A percentile compares a stretch with the other conserved stretches of the same genome.
Evolutionary conservation across 2,797 vertebrate species (phyloP).

Genomic region (Mus caroli): DNA sequence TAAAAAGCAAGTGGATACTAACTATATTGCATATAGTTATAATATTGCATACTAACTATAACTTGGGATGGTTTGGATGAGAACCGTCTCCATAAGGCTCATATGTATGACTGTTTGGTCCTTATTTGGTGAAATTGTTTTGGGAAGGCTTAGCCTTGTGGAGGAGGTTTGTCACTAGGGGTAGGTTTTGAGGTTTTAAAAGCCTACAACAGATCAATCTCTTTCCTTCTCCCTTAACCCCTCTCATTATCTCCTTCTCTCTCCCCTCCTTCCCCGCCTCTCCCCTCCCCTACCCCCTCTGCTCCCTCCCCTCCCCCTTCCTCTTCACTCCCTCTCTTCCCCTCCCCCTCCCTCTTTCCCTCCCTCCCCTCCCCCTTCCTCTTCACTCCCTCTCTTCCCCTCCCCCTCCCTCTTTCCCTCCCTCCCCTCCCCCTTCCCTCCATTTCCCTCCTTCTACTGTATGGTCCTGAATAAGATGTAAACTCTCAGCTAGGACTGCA

Average conservation of each 20-base stretch:
- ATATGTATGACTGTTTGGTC: neutral
- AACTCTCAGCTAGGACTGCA: neutral
- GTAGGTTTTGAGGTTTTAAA: neutral
- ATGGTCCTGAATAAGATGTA: neutral
- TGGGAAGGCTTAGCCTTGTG: neutral
- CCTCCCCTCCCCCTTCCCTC: neutral
- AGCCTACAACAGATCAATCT: neutral
- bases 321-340: neutral
- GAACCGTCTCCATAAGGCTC: neutral
- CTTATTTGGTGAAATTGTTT: neutral
- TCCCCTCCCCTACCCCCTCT: neutral
- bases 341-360: neutral
- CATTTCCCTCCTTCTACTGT: neutral
- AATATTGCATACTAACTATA: slow-evolving; percentile 12
- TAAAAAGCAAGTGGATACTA: slow-evolving; percentile 20
- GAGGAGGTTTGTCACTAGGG: neutral
- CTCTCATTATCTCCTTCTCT: neutral
- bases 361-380: no score
- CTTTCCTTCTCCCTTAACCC: neutral
- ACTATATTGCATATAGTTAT: no score
- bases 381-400: neutral
- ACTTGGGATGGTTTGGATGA: neutral
- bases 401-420: accelerated
- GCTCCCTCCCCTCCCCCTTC: no score
- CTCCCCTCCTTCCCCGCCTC: accelerated